Base-by-base conservation (phyloP, 37 sponge, comb jelly and placozoan genomes). In the Aplysina aerophoba region DNA sequence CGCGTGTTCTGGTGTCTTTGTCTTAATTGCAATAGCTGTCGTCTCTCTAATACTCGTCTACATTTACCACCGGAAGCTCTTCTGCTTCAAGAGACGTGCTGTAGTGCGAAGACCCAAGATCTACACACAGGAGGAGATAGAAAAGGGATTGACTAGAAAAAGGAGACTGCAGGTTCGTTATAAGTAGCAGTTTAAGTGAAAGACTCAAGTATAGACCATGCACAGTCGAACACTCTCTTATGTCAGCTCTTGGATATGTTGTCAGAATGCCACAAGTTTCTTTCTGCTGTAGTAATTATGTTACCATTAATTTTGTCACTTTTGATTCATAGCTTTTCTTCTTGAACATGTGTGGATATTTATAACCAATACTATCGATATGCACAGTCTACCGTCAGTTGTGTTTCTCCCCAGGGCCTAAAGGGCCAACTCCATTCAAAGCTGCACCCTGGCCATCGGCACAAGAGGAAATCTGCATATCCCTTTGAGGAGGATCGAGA, bases 61-160 rank as follows among this genome's bases (percentile, higher is more conserved):
- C 59, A 3, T 89, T 21, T 81, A 80, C 53, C 40, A 74, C 22
- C 67, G 80, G 35, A 31, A 82, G 1, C 4, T 82, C 53, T 82
- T 89, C 30, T 92, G 93, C 59, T 92, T 92, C 59, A 80, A 38
- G 57, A 62, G 66, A 31, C 27, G 50, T 14, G 15, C 27, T 4
- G 59, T 65, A 11, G 37, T 20, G 28, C 56, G 34, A 22, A 64
- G 73, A 67, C 90, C 90, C 11, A 53, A 57, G 17, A 75, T 75
- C 53, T 75, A 36, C 78, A 50, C 78, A 3, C 78, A 75, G 25
- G 78, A 50, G 5, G 78, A 75, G 17, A 40, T 75, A 50, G 78
- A 75, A 16, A 75, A 75, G 38, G 78, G 78, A 15, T 41, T 75
- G n/a, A 40, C 15, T 24, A 75, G 78, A 36, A 75, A 75, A 41